Evolutionary conservation across 2,888 invertebrate species (phyloP), one percentile per base, ranked within the genome.

Genomic region (Tupiocoris notatus): DNA sequence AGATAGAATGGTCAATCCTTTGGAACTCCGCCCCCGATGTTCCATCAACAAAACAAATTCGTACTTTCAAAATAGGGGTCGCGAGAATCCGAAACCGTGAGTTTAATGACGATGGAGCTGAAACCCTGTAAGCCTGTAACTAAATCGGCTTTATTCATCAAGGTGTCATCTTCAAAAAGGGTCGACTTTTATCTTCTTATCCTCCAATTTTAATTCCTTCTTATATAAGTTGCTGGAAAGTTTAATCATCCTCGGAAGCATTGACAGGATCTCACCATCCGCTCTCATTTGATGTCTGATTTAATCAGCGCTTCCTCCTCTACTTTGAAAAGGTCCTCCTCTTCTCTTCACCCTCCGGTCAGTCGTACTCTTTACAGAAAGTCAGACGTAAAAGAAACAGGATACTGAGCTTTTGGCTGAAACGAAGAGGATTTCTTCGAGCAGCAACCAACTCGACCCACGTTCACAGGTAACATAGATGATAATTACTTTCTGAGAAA

Each of bases 81-180:
- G n/a, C n/a, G 39, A 12, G 39, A 7, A 39, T 7, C 39, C 39
- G 3, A 24, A 64, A 66, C 54, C 66, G 54, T 66, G 54, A 54
- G 66, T 66, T 66, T 39, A 17, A 39, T n/a, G 39, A 17, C 17
- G 20, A 17, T 2, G 6, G 68, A 16, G 17, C 57, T 68, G 68
- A 68, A 68, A 68, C 68, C 68, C 57, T 21, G 68, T 68, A 67
- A 70, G 59, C 59, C 59, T 59, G 58, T 58, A 59, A 70, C 58
- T 24, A 17, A 70, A 70, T 70, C 70, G 70, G 70, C 70, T 70
- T 70, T 70, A 70, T 70, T 59, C 70, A 70, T 70, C 70, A 70
- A 59, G 70, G 70, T 70, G 70, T 59, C 70, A 25, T 59, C 70
- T 12, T 70, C 70, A 70, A 70, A 70, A 23, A 18, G 16, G 24